These are phyloP conservation scores for Epicauta chinensis DNA, from an alignment of 1,140 invertebrate genomes.

Conservation along the genomic window DNA sequence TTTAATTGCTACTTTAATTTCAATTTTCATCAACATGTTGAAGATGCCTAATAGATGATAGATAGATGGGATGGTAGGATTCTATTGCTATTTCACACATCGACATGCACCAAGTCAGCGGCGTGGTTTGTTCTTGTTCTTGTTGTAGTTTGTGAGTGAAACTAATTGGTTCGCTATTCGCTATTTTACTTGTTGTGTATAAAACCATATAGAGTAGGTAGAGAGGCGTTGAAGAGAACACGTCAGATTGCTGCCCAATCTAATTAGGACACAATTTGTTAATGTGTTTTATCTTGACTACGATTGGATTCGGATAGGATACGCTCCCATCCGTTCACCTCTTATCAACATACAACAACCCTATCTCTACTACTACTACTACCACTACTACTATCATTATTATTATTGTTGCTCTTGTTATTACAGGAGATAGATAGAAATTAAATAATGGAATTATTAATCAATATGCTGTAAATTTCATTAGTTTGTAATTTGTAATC, in stretches of 20 bases:
- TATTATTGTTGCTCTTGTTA: too few relatives aligned
- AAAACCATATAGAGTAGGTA: too few relatives aligned
- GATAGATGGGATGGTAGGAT: too few relatives aligned
- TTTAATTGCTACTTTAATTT: too few relatives aligned
- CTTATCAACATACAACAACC: too few relatives aligned
- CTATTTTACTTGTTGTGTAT: slow-evolving; percentile 30
- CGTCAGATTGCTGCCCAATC: slow-evolving; percentile 43
- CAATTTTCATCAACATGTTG: too few relatives aligned
- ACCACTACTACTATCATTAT: too few relatives aligned
- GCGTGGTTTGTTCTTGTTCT: slow-evolving; percentile 14
- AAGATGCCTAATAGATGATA: too few relatives aligned
- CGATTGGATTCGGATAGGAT: slow-evolving; percentile 38
- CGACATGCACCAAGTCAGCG: too few relatives aligned
- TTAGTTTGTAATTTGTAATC: slow-evolving; percentile 22
- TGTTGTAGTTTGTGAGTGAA: slow-evolving; percentile 17
- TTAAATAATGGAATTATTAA: slow-evolving; percentile 37
- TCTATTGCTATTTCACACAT: not conserved
- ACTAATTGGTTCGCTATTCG: slow-evolving; percentile 34
- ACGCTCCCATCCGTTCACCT: slow-evolving; percentile 15
- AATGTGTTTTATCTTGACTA: slow-evolving; percentile 41
- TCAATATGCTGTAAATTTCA: slow-evolving; percentile 28
- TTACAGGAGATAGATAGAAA: slow-evolving; percentile 16
- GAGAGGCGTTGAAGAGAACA: slow-evolving; percentile 16
- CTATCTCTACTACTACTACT: too few relatives aligned
- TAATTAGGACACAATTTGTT: slow-evolving; percentile 44